Evolutionary conservation across 1,140 invertebrate genomes (phyloP), one percentile per base, ranked within the genome.

Genomic region (Drosophila simulans): DNA sequence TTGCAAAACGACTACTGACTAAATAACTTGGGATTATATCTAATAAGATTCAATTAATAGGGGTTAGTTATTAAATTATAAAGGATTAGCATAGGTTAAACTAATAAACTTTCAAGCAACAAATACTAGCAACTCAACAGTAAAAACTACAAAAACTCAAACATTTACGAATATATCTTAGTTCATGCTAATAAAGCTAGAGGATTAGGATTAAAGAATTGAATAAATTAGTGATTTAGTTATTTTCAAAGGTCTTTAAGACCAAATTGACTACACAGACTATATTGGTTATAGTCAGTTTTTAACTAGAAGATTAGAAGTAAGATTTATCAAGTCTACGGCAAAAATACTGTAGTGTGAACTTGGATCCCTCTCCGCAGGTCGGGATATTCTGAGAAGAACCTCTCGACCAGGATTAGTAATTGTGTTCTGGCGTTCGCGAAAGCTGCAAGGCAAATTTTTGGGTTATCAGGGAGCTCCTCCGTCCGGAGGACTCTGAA

Each of bases 391-490:
- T 80, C 77, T 80, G n/a, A 80, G 17, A 80, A 80, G 70, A 75
- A 80, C 77, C 17, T 62, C 60, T 15, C 5, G 4, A 40, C 17
- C 22, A 58, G 64, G 60, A 48, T 46, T 62, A 69, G 43, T 68
- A 59, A 27, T 52, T 42, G 37, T 51, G 37, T 65, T 56, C 22
- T 48, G 51, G 11, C 55, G 22, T 31, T 53, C 49, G 70, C 40
- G 51, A 57, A 78, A 84, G 83, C 83, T 86, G 83, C 43, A 86
- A 86, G 66, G 69, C 64, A 88, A 86, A 59, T 65, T 63, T 11
- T 51, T 53, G 35, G 49, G 63, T 79, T 80, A 75, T 13, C 52
- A 55, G 17, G 10, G 39, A 71, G 34, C 46, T 5, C 39, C 35
- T 22, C 31, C 43, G 12, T 40, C 34, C 15, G 43, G 45, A 68